Percentiles rank a stretch among this genome's conserved stretches.
Evolutionary conservation across 2,888 invertebrate genomes (phyloP).

Genomic region (Nemotelus pantherinus): DNA sequence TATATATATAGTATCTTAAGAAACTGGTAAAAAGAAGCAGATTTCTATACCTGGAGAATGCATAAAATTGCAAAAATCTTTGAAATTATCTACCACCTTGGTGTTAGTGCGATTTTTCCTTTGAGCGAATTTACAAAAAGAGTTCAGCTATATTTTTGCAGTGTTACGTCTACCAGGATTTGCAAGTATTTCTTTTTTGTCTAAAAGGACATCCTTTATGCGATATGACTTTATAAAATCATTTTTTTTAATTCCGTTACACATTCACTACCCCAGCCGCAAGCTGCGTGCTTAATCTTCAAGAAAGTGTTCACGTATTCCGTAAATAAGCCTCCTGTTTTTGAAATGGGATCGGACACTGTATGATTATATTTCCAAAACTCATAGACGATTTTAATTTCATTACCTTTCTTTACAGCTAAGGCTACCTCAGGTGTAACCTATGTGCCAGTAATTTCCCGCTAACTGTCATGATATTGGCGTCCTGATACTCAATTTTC

Average conservation of each 20-base stretch:
- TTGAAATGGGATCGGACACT: conserved; percentile 4
- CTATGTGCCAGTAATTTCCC: no score
- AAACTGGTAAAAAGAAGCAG: no score
- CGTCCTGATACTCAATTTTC: not conserved
- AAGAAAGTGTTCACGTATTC: conserved; percentile 7
- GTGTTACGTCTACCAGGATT: conserved; percentile 4
- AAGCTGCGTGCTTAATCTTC: not conserved
- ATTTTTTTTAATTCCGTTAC: no score
- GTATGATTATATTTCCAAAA: not conserved
- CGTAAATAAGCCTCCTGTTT: not conserved
- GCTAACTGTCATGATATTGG: not conserved
- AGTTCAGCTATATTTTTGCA: conserved; percentile 1
- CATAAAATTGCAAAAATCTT: conserved; percentile 1
- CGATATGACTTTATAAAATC: no score
- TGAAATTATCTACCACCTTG: not conserved
- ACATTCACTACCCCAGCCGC: not conserved
- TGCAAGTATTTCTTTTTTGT: not conserved
- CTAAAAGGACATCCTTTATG: conserved; percentile 1
- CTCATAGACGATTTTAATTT: not conserved
- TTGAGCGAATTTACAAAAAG: conserved; percentile 4
- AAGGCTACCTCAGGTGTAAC: no score
- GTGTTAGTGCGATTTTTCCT: not conserved
- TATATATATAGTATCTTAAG: not conserved
- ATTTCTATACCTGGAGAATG: not conserved
- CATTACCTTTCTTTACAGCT: not conserved